Base-by-base conservation (phyloP, 2,113 vertebrate genomes). In the Puntigrus tetrazona region DNA sequence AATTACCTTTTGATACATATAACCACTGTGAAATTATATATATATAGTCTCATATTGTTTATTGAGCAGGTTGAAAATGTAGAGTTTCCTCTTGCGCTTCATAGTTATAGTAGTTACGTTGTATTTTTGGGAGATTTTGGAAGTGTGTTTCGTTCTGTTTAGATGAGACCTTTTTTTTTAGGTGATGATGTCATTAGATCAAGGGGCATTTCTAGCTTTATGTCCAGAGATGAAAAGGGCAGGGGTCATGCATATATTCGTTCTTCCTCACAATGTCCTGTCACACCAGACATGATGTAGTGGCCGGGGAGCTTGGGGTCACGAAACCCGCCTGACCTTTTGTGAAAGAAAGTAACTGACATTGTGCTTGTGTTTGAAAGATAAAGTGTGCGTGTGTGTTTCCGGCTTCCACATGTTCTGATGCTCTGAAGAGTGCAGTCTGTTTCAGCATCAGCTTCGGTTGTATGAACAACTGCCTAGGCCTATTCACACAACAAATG, bases 231-330 rank as follows among this genome's bases (percentile, higher is more conserved):
- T 61, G 50, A 18, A 78, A 43, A 81, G 86, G 72, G 41, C 72
- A 87, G 18, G 79, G 43, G 43, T 63, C 36, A 65, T 80, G 67
- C 36, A 59, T 67, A 78, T 84, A 75, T 55, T 83, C 20, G 27
- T 31, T 18, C 74, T 47, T 57, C 36, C 31, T 82, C 69, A 27
- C 79, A 63, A 75, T 77, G 55, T 86, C 79, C 31, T 86, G 80
- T 86, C 79, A 67, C 73, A 70, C 4, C 47, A 79, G 47, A 84
- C 72, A 67, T 81, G 78, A 80, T 65, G 69, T 81, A 43, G 77
- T 81, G 61, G 47, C 36, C 36, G 10, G 55, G 7, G 77, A 43
- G 77, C 77, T 73, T 34, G 41, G 63, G 87, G 41, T 86, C 63
- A 73, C 25, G 8, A 76, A 31, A 74, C 77, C 65, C 79, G 13